A percentile compares a stretch with the other conserved stretches of the same genome.
Evolutionary conservation across 2,888 invertebrate genomes (phyloP).

Genomic region (Rutpela maculata): DNA sequence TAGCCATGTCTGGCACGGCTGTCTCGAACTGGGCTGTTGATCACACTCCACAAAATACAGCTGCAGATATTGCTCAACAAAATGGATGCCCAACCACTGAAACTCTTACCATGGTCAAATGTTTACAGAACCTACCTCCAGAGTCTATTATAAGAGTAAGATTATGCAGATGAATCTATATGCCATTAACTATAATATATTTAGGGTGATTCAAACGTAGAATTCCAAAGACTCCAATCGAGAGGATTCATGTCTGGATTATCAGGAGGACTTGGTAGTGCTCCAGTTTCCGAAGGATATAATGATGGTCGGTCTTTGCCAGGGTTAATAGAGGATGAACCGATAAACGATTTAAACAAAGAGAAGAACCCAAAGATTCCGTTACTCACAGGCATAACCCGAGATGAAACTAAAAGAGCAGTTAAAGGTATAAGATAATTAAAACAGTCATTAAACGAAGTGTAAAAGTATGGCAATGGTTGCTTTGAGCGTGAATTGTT

Average conservation of each 20-base stretch:
- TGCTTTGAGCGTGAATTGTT: not conserved
- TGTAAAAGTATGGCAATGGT: conserved; percentile 37
- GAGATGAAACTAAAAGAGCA: conserved; percentile 82
- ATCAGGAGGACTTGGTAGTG: conserved; percentile 78
- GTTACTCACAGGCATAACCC: conserved; percentile 83
- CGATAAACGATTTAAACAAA: conserved; percentile 78
- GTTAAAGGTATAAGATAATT: conserved; percentile 74
- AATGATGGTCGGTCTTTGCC: conserved; percentile 83
- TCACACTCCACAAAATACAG: conserved; percentile 78
- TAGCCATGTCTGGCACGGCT: conserved; percentile 86
- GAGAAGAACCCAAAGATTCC: conserved; percentile 77
- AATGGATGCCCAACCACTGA: conserved; percentile 80
- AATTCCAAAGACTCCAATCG: conserved; percentile 76
- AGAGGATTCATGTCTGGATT: conserved; percentile 80
- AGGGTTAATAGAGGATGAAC: conserved; percentile 79
- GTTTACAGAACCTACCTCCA: conserved; percentile 77
- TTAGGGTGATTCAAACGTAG: conserved; percentile 79
- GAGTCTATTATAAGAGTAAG: conserved; percentile 73
- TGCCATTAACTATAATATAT: conserved; percentile 55
- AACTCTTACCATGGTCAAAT: conserved; percentile 80
- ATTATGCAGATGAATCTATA: not conserved
- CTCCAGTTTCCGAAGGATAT: conserved; percentile 82
- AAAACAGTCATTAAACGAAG: no score
- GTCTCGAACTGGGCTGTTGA: conserved; percentile 84
- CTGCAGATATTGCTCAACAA: conserved; percentile 78